These are phyloP conservation scores for Microtus ochrogaster DNA, from an alignment of 2,113 vertebrate species.

Conservation along the genomic window DNA sequence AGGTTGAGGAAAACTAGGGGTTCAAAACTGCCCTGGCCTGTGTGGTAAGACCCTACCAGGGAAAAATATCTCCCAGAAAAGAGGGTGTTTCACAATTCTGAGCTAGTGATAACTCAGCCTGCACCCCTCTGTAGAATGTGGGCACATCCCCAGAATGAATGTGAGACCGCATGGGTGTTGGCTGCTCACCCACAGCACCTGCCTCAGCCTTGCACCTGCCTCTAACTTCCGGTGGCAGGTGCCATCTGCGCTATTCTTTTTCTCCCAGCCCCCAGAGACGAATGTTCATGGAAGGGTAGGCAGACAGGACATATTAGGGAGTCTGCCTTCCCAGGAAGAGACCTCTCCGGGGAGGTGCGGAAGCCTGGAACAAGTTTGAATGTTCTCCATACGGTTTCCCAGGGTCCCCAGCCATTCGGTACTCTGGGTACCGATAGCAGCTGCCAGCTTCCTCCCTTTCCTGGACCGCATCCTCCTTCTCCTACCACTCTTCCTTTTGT, in stretches of 20 bases:
- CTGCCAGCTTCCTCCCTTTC: neutral
- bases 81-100: neutral
- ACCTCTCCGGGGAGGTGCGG: neutral
- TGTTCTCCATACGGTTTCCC: neutral
- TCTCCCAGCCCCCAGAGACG: neutral
- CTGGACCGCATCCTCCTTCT: neutral
- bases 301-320: neutral
- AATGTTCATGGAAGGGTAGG: neutral
- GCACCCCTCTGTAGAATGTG: neutral
- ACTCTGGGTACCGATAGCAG: neutral
- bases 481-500: neutral
- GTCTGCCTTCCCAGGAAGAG: neutral
- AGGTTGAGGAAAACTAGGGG: neutral
- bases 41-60: neutral
- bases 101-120: neutral
- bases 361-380: neutral
- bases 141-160: no score
- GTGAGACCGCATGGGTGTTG: neutral
- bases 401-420: neutral
- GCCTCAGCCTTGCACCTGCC: neutral
- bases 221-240: neutral
- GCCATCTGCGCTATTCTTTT: neutral
- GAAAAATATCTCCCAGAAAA: no score
- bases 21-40: neutral
- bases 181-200: neutral